Evolutionary conservation across 2,888 invertebrate species (phyloP).

Genomic region (Oasisia sp.): DNA sequence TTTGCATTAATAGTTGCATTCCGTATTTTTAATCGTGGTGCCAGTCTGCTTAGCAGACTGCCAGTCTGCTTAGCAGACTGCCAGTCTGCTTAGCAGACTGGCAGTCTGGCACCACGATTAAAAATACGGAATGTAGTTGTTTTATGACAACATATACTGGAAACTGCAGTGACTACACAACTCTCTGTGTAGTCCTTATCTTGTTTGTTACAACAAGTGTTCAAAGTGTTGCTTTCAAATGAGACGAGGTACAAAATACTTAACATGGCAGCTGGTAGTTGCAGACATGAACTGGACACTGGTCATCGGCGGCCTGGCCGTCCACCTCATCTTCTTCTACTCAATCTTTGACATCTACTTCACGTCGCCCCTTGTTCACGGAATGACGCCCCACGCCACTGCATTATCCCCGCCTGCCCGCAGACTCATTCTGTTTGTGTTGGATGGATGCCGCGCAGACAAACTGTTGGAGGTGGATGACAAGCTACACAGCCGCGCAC

Average conservation of each 20-base stretch:
- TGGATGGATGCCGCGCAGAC: slow-evolving; percentile 92
- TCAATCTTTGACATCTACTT: slow-evolving; percentile 94
- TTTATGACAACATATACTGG: no score
- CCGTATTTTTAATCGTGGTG: no score
- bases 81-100: no score
- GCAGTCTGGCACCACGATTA: no score
- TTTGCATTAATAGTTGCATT: no score
- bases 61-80: no score
- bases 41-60: no score
- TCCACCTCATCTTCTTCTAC: slow-evolving; percentile 81
- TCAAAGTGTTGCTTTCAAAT: background rate
- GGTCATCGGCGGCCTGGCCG: slow-evolving; percentile 61
- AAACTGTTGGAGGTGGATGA: slow-evolving; percentile 73
- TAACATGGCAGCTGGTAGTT: background rate
- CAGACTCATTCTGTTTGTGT: slow-evolving; percentile 86
- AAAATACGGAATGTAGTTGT: no score
- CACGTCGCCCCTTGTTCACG: slow-evolving; percentile 85
- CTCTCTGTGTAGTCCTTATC: no score
- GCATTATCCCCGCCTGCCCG: slow-evolving; percentile 70
- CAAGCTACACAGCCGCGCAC: slow-evolving; percentile 69
- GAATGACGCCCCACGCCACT: slow-evolving; percentile 69
- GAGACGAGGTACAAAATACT: background rate
- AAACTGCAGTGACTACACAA: no score
- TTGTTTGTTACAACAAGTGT: background rate
- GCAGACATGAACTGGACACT: slow-evolving; percentile 43